Evolutionary conservation across 1,140 invertebrate genomes (phyloP).

Genomic region (Drosophila truncata): DNA sequence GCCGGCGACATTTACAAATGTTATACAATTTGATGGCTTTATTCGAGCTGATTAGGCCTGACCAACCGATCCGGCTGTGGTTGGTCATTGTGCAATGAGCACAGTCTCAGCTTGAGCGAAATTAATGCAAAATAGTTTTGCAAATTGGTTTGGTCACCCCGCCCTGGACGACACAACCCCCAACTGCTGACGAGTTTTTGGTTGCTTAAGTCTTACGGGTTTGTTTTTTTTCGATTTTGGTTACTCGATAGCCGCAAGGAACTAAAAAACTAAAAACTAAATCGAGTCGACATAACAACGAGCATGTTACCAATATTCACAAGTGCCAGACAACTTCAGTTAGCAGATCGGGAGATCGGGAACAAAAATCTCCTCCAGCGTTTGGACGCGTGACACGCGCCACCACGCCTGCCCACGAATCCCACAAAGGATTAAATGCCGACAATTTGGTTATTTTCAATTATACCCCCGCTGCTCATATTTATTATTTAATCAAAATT

Average conservation of each 20-base stretch:
- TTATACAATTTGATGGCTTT: constrained; percentile 55
- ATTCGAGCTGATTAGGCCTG: constrained; percentile 30
- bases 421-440: constrained; percentile 54
- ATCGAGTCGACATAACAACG: constrained; percentile 72
- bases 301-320: constrained; percentile 60
- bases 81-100: constrained; percentile 37
- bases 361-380: constrained; percentile 10
- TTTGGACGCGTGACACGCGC: constrained; percentile 28
- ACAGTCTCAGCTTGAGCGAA: constrained; percentile 3
- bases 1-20: constrained; percentile 62
- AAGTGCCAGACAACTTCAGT: constrained; percentile 39
- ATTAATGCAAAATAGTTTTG: constrained; percentile 48
- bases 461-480: constrained; percentile 42
- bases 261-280: constrained; percentile 65
- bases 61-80: constrained; percentile 26
- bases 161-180: constrained; percentile 58
- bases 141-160: constrained; percentile 30
- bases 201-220: constrained; percentile 71
- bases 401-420: not conserved
- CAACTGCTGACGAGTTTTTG: constrained; percentile 67
- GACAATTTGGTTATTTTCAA: constrained; percentile 56
- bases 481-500: constrained; percentile 76
- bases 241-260: constrained; percentile 52
- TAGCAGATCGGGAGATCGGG: constrained; percentile 40
- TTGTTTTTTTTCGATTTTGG: constrained; percentile 44